Conservation (phyloP, 2,888 invertebrate species). For the Yponomeuta malinellus region DNA sequence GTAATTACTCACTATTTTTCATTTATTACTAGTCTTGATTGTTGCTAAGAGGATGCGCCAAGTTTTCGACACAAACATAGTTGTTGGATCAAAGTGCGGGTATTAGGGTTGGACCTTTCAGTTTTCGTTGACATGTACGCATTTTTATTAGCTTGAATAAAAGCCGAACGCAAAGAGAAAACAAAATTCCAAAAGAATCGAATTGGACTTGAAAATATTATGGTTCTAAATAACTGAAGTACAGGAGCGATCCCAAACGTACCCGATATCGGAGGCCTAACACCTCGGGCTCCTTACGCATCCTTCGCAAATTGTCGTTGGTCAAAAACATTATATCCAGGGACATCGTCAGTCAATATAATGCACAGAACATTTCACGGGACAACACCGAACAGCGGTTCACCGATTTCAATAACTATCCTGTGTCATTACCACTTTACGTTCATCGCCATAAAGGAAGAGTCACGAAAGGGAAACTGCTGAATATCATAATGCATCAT, state of each 20-base stretch:
- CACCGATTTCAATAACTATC: background rate
- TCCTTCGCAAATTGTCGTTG: constrained; percentile 66
- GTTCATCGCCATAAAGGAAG: constrained; percentile 40
- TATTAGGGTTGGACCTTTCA: too few species aligned
- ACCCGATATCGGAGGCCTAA: constrained; percentile 70
- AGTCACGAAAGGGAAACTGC: constrained; percentile 28
- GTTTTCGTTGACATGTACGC: too few species aligned
- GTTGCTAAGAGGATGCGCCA: too few species aligned
- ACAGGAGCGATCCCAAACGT: constrained; percentile 19
- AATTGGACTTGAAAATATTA: too few species aligned
- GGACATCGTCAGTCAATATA: constrained; percentile 44
- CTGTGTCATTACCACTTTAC: background rate
- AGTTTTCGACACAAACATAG: too few species aligned
- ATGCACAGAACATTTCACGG: constrained; percentile 28
- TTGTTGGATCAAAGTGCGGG: too few species aligned
- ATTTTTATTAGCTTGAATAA: too few species aligned
- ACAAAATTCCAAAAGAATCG: too few species aligned
- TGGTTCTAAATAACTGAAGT: too few species aligned
- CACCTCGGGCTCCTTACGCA: constrained; percentile 65
- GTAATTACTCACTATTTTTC: too few species aligned
- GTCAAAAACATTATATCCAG: constrained; percentile 74
- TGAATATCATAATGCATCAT: constrained; percentile 72
- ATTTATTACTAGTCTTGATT: too few species aligned
- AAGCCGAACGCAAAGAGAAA: too few species aligned
- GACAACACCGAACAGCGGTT: constrained; percentile 22